These are phyloP conservation scores for Pandemis cinnamomeana DNA, from an alignment of 2,888 invertebrate species.

Conservation along the genomic window DNA sequence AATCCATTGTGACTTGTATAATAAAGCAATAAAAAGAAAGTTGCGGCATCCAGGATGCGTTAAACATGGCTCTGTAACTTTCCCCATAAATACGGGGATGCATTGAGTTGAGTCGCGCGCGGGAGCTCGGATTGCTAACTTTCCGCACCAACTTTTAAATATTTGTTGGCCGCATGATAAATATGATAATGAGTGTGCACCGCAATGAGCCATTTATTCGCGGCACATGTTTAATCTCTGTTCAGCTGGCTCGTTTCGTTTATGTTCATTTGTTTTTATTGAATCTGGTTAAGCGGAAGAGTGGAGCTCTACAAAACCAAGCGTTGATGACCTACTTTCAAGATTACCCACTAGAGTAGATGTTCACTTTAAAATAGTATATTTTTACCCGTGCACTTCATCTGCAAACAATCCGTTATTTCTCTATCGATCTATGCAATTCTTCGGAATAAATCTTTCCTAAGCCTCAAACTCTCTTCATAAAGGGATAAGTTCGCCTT, in stretches of 20 bases:
- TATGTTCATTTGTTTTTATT: conserved; percentile 5
- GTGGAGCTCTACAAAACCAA: neutral
- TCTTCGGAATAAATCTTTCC: too few species aligned
- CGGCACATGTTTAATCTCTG: conserved; percentile 42
- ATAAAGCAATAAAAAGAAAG: conserved; percentile 53
- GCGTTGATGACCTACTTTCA: neutral
- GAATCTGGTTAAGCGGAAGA: neutral
- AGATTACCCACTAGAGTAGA: too few species aligned
- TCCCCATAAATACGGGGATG: conserved; percentile 40
- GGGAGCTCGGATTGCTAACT: conserved; percentile 31
- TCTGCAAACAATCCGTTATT: too few species aligned
- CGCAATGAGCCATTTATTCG: conserved; percentile 47
- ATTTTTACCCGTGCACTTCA: too few species aligned
- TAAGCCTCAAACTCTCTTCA: too few species aligned
- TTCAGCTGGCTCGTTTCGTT: conserved; percentile 43
- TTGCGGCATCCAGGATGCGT: conserved; percentile 49
- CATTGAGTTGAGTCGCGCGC: conserved; percentile 36
- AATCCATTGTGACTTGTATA: conserved; percentile 49
- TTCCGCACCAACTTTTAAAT: conserved; percentile 34
- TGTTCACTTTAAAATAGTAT: too few species aligned
- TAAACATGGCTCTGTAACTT: conserved; percentile 43
- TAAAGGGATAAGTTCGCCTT: too few species aligned
- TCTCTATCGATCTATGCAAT: too few species aligned
- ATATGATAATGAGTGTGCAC: conserved; percentile 24
- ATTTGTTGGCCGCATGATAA: conserved; percentile 29